These are phyloP conservation scores for Halcyon smyrnensis DNA, from an alignment of 2,797 vertebrate species.

Conservation along the genomic window DNA sequence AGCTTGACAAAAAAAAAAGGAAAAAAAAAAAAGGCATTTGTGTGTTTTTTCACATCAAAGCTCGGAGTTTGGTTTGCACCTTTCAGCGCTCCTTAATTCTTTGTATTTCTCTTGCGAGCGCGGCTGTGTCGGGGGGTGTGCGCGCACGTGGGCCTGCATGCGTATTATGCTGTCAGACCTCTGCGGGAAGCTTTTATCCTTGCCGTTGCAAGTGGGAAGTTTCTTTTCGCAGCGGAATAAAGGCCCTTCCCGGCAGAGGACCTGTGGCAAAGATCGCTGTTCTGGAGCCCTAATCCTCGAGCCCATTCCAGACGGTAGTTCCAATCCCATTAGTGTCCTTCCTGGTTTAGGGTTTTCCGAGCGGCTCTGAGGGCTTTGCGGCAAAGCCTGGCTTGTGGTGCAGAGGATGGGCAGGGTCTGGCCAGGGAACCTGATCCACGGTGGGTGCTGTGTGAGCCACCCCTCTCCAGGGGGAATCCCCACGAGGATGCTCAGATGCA, in stretches of 20 bases:
- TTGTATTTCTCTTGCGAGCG: not conserved
- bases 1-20: not conserved
- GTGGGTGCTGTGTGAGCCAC: accelerated
- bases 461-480: accelerated
- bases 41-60: not conserved
- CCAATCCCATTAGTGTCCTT: not conserved
- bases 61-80: not conserved
- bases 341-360: not conserved
- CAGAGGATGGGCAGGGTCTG: not conserved
- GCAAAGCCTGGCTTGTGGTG: not conserved
- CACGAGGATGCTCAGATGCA: not conserved
- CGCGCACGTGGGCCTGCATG: not conserved
- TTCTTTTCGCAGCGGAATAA: not conserved
- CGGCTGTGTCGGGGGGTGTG: not conserved
- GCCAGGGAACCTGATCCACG: accelerated
- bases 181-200: slow-evolving; percentile 38
- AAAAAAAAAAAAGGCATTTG: not conserved
- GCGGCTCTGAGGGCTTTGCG: not conserved
- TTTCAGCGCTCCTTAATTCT: slow-evolving; percentile 12
- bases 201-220: slow-evolving; percentile 36
- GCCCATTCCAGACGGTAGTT: not conserved
- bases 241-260: not conserved
- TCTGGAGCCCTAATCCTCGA: not conserved
- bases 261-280: not conserved
- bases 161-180: slow-evolving; percentile 48